Conservation (phyloP, 2,888 invertebrate genomes). For the Sylvicola fuscatus region DNA sequence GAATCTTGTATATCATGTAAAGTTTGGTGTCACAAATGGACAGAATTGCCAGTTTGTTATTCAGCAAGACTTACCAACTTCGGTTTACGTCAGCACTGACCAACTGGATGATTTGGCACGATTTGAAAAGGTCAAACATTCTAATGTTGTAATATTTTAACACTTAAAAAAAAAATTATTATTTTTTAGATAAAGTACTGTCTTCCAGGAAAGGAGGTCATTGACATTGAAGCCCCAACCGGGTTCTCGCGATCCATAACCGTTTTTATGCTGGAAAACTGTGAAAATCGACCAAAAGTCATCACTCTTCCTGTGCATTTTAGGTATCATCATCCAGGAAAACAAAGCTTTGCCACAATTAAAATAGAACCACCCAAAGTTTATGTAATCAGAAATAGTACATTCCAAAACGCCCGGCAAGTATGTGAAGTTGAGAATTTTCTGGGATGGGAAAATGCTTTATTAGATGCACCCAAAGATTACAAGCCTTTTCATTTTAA, state of each 20-base stretch:
- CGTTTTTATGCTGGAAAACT: constrained; percentile 1
- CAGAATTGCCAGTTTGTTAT: constrained; percentile 1
- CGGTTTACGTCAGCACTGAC: constrained; percentile 3
- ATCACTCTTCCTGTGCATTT: constrained; percentile 4
- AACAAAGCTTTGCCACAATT: constrained; percentile 1
- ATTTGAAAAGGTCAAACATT: constrained; percentile 1
- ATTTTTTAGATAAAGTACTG: constrained; percentile 1
- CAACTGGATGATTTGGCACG: constrained; percentile 3
- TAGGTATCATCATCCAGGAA: constrained; percentile 5
- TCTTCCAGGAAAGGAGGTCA: neutral
- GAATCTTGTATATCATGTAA: constrained; percentile 1
- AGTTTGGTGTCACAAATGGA: neutral
- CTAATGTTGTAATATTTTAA: neutral
- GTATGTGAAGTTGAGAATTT: too few species aligned
- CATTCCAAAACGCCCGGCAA: neutral
- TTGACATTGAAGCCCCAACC: constrained; percentile 3
- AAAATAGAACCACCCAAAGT: neutral
- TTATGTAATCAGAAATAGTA: neutral
- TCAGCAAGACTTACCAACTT: constrained; percentile 1
- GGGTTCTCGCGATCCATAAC: neutral
- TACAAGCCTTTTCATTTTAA: neutral
- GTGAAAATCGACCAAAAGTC: neutral
- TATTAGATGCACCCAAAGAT: too few species aligned
- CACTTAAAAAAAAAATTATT: neutral
- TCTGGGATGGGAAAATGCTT: too few species aligned